Evolutionary conservation across 1,140 invertebrate genomes (phyloP), one percentile per base, ranked within the genome.

Genomic region (Polypedilum pembai): DNA sequence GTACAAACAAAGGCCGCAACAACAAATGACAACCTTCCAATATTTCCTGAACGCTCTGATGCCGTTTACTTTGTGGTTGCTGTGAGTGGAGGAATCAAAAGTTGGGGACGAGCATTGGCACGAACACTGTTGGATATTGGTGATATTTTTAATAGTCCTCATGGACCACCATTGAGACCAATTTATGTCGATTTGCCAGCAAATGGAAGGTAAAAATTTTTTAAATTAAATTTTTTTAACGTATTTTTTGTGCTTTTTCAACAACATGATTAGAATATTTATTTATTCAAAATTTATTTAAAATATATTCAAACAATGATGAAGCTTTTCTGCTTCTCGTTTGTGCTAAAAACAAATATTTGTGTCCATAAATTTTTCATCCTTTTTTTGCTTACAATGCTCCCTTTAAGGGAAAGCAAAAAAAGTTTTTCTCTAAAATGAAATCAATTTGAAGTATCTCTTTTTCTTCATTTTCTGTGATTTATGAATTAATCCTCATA

Each of bases 51-150:
- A 56, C 74, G 74, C 7, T 45, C n/a, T 15, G 75, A 76, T 73
- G 69, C 74, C 3, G 75, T 76, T 40, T 76, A 76, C 41, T 76
- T 76, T 75, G 41, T 76, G 21, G 74, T 76, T n/a, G 75, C 75
- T 41, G 72, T 76, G 1, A 75, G 40, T 41, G 75, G 75, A 21
- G 75, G 75, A 10, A 66, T 65, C 1, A 76, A 76, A 74, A 63
- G 21, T 20, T 76, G 75, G 75, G 73, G 74, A 24, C 69, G 74
- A 7, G 74, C 72, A n/a, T 20, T 76, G 20, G 75, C 74, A n/a
- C 45, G 69, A 66, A 41, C 69, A 20, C 18, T 76, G 0, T 8
- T 74, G 0, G 75, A 76, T 40, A 76, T 76, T 69, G 75, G 75
- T 8, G 69, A 40, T 18, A 66, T 73, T 8, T 74, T 76, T 45